A percentile compares a stretch with the other conserved stretches of the same genome.
These are phyloP conservation scores for Amphiura filiformis DNA, from an alignment of 35 echinoderm and acorn worm genomes.

Conservation along the genomic window DNA sequence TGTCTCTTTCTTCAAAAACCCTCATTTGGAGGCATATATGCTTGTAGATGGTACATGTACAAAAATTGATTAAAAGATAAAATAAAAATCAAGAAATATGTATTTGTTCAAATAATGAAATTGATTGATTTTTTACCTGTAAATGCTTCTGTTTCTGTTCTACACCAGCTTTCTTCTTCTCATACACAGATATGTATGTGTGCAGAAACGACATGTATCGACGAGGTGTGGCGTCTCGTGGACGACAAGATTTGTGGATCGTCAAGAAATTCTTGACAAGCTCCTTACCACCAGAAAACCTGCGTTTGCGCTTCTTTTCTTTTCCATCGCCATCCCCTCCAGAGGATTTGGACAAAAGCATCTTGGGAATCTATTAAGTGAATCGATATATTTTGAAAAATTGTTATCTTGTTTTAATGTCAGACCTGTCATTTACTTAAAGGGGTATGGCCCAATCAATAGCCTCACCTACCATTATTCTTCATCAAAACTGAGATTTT, in stretches of 20 bases:
- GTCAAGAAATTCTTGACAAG: slow-evolving; percentile 87
- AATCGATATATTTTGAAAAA: not conserved
- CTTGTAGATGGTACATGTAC: too few species aligned
- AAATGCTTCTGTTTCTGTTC: slow-evolving; percentile 91
- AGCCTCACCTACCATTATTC: too few species aligned
- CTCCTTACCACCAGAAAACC: slow-evolving; percentile 61
- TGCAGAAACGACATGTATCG: slow-evolving; percentile 94
- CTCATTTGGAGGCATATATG: too few species aligned
- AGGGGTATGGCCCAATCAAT: not conserved
- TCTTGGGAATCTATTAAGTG: slow-evolving; percentile 75
- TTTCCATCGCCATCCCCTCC: slow-evolving; percentile 50
- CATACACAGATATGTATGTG: slow-evolving; percentile 83
- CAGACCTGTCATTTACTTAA: not conserved
- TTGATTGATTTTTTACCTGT: slow-evolving; percentile 43
- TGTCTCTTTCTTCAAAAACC: too few species aligned
- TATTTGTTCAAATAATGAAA: not conserved
- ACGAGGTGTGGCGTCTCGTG: slow-evolving; percentile 71
- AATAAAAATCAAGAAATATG: not conserved
- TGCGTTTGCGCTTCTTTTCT: slow-evolving; percentile 67
- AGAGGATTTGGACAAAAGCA: slow-evolving; percentile 50
- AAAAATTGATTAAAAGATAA: not conserved
- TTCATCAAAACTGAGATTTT: too few species aligned
- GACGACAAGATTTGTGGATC: slow-evolving; percentile 80
- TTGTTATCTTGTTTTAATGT: too few species aligned
- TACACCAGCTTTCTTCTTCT: slow-evolving; percentile 76